Base-by-base conservation (phyloP, 1,140 invertebrate species). In the Acromyrmex charruanus region DNA sequence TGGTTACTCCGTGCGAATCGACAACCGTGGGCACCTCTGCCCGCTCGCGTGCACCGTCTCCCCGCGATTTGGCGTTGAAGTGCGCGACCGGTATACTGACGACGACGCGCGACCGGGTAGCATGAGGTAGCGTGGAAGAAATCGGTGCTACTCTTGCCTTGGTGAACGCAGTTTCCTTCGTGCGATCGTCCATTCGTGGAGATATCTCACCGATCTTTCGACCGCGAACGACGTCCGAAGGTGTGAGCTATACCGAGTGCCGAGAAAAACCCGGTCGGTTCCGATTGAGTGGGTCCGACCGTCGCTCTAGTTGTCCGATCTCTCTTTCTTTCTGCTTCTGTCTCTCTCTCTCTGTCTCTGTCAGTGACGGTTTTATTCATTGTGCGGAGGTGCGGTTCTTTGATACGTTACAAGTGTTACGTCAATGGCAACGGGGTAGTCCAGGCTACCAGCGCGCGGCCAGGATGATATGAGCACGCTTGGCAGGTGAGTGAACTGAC, bases 401-500 rank as follows among this genome's bases (percentile, higher is more conserved):
- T 72, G 74, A 86, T 87, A 77, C 79, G 90, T 91, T 89, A 91
- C 90, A 88, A 91, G 89, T 91, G 89, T 71, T 82, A 31, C 39
- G 87, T 85, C 79, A 66, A 66, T 72, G 89, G 77, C 86, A 71
- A 63, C 71, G 53, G 81, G 88, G 89, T 89, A 89, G 89, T 87
- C 87, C 87, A 86, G 84, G 85, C 87, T 90, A 91, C 91, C 91
- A 88, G 87, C 90, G 71, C 91, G 88, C 92, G 87, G 92, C 90
- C 93, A 94, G 91, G 90, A 95, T 95, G 94, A 94, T 94, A 95
- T 95, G 95, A 95, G 94, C 93, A 93, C 94, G 92, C 91, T 94
- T 92, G 93, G 92, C 93, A 95, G 94, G 95, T 95, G 94, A 95
- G 95, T 94, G 87, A 80, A 68, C 63, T 58, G 77, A 74, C 63